phyloP scores from a whole-genome alignment of 2,113 vertebrate genomes.

The Peromyscus leucopus region DNA sequence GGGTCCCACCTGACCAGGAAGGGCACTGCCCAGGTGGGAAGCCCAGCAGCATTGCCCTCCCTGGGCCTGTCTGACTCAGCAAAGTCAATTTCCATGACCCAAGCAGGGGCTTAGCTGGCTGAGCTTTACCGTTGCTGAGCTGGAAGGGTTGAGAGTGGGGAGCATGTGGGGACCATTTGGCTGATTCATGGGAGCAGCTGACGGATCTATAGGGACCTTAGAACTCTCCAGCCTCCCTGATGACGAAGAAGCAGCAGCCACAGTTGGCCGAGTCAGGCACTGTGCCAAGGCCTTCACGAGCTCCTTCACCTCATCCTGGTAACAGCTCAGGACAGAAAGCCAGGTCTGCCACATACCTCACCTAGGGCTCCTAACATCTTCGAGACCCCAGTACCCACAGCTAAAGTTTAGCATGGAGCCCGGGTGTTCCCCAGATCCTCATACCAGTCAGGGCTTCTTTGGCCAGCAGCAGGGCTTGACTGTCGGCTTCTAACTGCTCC shows the following conservation, averaged over 20 bases:
- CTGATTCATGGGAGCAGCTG: background rate
- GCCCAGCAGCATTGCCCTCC: background rate
- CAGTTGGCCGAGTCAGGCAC: background rate
- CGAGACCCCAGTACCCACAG: background rate
- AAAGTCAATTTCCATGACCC: background rate
- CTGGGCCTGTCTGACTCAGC: background rate
- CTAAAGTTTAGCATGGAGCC: background rate
- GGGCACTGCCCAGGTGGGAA: background rate
- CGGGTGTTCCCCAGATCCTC: background rate
- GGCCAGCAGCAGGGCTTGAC: constrained; percentile 87
- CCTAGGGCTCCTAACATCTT: background rate
- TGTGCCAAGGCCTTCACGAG: background rate
- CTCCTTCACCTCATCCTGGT: background rate
- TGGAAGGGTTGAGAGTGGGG: background rate
- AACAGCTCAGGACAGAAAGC: background rate
- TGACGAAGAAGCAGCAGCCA: background rate
- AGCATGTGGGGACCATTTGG: rapidly evolving
- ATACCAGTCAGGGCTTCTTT: constrained; percentile 90
- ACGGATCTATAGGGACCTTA: background rate
- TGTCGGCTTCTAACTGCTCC: constrained; percentile 91
- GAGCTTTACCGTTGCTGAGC: background rate
- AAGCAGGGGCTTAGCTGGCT: background rate
- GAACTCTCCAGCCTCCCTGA: background rate
- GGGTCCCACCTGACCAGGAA: background rate
- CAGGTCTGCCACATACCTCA: background rate